Base-by-base conservation (phyloP, 2,113 vertebrate species). In the Cheirogaleus medius region DNA sequence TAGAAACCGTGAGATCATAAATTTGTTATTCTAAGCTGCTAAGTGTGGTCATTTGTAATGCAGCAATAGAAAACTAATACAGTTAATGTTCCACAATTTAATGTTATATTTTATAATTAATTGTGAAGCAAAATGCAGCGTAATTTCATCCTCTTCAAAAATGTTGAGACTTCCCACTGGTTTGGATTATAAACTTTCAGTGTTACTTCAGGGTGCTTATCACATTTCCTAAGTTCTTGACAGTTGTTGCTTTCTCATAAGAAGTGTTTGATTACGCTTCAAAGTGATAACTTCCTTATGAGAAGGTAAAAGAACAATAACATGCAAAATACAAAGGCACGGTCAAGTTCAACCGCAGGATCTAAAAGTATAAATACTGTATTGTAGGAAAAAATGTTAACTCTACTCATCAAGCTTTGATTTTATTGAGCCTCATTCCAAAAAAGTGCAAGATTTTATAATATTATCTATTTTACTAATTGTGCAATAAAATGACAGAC, bases 101-200 rank as follows among this genome's bases (percentile, higher is more conserved):
- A 80, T 80, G 90, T 89, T 86, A 23, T 78, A 77, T 42, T 96
- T 88, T 49, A 85, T 18, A 89, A 64, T 15, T 86, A 77, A 87
- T 12, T 23, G 17, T 85, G 25, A 81, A 52, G 18, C 32, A 69
- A 85, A 80, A 44, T 56, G 32, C 13, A 80, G 32, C 10, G 1
- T 47, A 69, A 56, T 5, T 73, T 87, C 37, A 42, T 56, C 25
- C n/a, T 74, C 34, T 69, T 13, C 32, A 92, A 85, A 87, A 78
- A 49, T 12, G 23, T 39, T 2, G 1, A 66, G 5, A 74, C 29
- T 80, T 82, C 64, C 29, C 60, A 44, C 32, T 34, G 88, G 32
- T 56, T 39, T 93, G 47, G 49, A 20, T 68, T 47, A 32, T 9
- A 17, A 49, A 68, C 42, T 68, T 84, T 23, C 13, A 20, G 1